A percentile compares a stretch with the other conserved stretches of the same genome.
Conservation (phyloP, 37 sponge, comb jelly and placozoan species). For the Cladorhizidae sp. region DNA sequence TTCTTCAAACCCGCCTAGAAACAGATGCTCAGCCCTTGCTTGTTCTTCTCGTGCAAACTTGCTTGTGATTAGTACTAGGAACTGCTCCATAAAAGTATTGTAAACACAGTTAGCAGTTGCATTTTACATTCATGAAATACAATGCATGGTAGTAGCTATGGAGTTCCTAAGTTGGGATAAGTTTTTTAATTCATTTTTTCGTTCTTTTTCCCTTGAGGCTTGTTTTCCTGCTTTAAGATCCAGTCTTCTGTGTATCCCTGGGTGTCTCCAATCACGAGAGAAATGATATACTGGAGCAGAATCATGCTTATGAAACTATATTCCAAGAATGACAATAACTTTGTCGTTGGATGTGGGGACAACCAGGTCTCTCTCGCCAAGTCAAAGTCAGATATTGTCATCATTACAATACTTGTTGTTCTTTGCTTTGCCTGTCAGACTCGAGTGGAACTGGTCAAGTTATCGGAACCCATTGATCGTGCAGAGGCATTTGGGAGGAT, state of each 20-base stretch:
- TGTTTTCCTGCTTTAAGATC: too few relatives aligned
- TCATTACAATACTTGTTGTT: background rate
- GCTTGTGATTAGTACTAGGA: too few relatives aligned
- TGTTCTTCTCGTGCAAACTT: too few relatives aligned
- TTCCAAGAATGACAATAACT: conserved; percentile 1
- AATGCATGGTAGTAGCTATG: too few relatives aligned
- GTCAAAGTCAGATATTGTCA: background rate
- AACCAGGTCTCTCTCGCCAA: conserved; percentile 42
- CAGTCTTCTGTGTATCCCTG: conserved; percentile 46
- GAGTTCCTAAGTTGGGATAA: too few relatives aligned
- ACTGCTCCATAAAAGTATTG: too few relatives aligned
- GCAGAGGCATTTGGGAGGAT: conserved; percentile 84
- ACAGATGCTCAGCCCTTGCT: too few relatives aligned
- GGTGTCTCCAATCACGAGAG: conserved; percentile 46
- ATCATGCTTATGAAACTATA: conserved; percentile 58
- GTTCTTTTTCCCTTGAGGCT: too few relatives aligned
- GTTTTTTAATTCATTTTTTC: too few relatives aligned
- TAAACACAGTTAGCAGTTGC: too few relatives aligned
- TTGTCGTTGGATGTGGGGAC: conserved; percentile 46
- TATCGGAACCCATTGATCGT: conserved; percentile 50
- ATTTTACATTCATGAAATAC: too few relatives aligned
- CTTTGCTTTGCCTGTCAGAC: conserved; percentile 17
- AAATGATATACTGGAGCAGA: conserved; percentile 59
- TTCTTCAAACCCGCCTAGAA: too few relatives aligned
- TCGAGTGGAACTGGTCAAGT: conserved; percentile 43